Conservation (phyloP, 2,797 vertebrate species). For the Pseudochirops corinnae region DNA sequence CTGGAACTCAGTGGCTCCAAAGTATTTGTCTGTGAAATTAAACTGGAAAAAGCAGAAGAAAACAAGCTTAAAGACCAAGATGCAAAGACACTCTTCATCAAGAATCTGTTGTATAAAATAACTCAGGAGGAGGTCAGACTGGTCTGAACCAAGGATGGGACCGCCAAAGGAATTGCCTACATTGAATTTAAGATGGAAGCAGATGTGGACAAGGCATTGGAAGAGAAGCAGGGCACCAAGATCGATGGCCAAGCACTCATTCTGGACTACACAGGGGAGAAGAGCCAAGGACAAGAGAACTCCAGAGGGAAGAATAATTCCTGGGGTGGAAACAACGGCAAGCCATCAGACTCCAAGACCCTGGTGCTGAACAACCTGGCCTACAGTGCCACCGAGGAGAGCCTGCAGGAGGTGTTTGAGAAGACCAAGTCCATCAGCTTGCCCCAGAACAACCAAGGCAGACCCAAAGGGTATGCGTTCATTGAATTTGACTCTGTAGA, state of each 20-base stretch:
- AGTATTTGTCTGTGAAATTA: no score
- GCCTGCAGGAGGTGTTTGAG: slow-evolving; percentile 93
- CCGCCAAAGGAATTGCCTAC: slow-evolving; percentile 89
- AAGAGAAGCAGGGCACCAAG: no score
- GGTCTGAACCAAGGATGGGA: slow-evolving; percentile 91
- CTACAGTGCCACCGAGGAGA: slow-evolving; percentile 93
- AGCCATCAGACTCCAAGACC: no score
- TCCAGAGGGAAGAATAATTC: no score
- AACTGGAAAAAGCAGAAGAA: no score
- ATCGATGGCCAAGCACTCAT: no score
- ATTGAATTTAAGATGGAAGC: slow-evolving; percentile 71
- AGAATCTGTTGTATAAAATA: slow-evolving; percentile 88
- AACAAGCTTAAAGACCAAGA: no score
- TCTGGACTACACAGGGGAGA: slow-evolving; percentile 92
- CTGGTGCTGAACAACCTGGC: slow-evolving; percentile 94
- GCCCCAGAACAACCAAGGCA: slow-evolving; percentile 93
- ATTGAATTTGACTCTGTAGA: slow-evolving; percentile 93
- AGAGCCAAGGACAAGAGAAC: slow-evolving; percentile 84
- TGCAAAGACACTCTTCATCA: slow-evolving; percentile 92
- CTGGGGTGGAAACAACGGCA: no score
- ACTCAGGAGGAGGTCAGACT: slow-evolving; percentile 91
- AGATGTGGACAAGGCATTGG: no score
- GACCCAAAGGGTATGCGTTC: slow-evolving; percentile 93
- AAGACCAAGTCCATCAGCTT: slow-evolving; percentile 93
- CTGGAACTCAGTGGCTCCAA: no score